Percentiles rank a stretch among this genome's conserved stretches.
These are phyloP conservation scores for Paedocypris micromegethes DNA, from an alignment of 2,797 vertebrate genomes.

Conservation along the genomic window DNA sequence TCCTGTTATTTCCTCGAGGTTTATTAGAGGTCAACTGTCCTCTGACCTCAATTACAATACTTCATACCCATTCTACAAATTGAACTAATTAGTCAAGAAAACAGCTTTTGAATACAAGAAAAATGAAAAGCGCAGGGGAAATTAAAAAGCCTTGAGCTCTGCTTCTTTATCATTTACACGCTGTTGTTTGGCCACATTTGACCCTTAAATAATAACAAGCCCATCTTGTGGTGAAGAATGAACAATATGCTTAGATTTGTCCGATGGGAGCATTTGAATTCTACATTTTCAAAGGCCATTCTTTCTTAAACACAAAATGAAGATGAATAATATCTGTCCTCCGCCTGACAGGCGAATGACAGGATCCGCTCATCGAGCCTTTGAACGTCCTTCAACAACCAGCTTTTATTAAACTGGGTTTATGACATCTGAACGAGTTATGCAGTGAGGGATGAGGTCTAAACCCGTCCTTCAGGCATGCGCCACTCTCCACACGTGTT, in stretches of 20 bases:
- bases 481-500: not conserved
- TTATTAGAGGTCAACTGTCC: constrained; percentile 47
- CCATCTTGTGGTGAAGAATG: too few species aligned
- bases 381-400: not conserved
- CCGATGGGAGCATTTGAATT: too few species aligned
- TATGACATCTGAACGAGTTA: not conserved
- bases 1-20: constrained; percentile 35
- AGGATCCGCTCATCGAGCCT: not conserved
- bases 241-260: too few species aligned
- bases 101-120: not conserved
- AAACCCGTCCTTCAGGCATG: not conserved
- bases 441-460: not conserved
- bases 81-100: not conserved
- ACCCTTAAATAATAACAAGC: too few species aligned
- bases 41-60: constrained; percentile 42
- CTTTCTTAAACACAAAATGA: not conserved
- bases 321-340: not conserved
- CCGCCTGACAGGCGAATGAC: constrained; percentile 11
- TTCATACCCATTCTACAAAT: not conserved
- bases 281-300: too few species aligned
- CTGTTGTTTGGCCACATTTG: too few species aligned
- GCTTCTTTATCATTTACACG: too few species aligned
- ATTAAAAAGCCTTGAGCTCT: not conserved
- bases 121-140: not conserved
- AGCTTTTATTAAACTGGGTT: not conserved